phyloP scores from a whole-genome alignment of 2,797 vertebrate genomes.

The Chaenodraco wilsoni region DNA sequence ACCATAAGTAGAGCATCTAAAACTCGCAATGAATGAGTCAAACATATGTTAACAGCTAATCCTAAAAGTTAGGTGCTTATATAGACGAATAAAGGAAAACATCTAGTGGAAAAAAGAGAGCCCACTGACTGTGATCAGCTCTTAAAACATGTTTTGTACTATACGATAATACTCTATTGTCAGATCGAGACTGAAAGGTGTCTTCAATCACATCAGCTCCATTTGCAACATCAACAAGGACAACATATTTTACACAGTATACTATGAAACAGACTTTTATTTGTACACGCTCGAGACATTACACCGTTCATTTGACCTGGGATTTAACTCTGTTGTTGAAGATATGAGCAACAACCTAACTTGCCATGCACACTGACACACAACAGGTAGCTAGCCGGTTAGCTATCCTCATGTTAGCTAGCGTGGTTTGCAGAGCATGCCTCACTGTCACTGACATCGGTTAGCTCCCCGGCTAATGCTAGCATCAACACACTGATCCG shows the following conservation, averaged over 20 bases:
- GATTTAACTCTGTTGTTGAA: too few species aligned
- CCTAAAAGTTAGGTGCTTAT: constrained; percentile 25
- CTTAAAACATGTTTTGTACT: too few species aligned
- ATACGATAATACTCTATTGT: too few species aligned
- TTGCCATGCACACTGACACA: constrained; percentile 32
- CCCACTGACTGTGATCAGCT: background rate
- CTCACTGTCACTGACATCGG: constrained; percentile 33
- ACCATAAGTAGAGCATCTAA: background rate
- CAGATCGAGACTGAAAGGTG: too few species aligned
- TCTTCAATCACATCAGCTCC: too few species aligned
- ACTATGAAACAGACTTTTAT: too few species aligned
- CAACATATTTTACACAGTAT: too few species aligned
- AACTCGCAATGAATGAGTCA: constrained; percentile 3
- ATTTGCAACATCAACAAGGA: too few species aligned
- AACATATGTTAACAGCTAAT: background rate
- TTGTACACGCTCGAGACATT: too few species aligned
- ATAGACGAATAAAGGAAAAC: constrained; percentile 4
- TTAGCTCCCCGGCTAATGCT: constrained; percentile 62
- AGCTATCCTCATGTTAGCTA: constrained; percentile 54
- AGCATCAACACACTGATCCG: constrained; percentile 35
- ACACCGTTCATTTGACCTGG: too few species aligned
- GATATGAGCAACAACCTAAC: background rate
- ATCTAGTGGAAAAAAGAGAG: background rate
- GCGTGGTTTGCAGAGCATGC: constrained; percentile 48
- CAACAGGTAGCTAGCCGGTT: constrained; percentile 75